These are phyloP conservation scores for Pseudoips prasinana DNA, from an alignment of 2,888 invertebrate species.

Conservation along the genomic window DNA sequence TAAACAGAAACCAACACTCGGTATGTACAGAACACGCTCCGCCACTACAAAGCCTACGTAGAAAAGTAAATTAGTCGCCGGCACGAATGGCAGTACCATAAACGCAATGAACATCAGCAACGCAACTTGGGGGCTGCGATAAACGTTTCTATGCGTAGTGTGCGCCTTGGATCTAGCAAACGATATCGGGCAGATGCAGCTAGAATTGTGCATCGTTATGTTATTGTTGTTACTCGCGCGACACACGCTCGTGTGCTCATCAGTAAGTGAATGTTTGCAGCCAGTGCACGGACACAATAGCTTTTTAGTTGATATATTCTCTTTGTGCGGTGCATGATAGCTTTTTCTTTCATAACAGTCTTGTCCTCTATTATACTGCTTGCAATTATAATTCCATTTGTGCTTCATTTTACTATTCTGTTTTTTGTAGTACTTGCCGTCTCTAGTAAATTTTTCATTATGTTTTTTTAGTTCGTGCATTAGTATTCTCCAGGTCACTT, in stretches of 20 bases:
- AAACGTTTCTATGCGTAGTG: conserved; percentile 50
- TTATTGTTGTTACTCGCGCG: conserved; percentile 88
- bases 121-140: conserved; percentile 69
- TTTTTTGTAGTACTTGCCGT: conserved; percentile 65
- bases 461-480: conserved; percentile 62
- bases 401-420: conserved; percentile 67
- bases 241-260: conserved; percentile 86
- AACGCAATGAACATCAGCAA: conserved; percentile 86
- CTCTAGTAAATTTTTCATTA: conserved; percentile 53
- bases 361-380: conserved; percentile 63
- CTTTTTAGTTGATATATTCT: conserved; percentile 62
- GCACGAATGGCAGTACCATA: conserved; percentile 95
- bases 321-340: conserved; percentile 62
- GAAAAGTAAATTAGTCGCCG: conserved; percentile 97
- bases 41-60: conserved; percentile 99
- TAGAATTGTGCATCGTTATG: conserved; percentile 78
- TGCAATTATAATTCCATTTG: conserved; percentile 70
- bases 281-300: conserved; percentile 83
- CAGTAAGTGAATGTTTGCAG: conserved; percentile 85
- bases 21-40: conserved; percentile 96
- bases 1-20: conserved; percentile 97
- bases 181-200: conserved; percentile 65
- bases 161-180: conserved; percentile 53
- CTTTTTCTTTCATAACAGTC: conserved; percentile 68
- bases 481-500: conserved; percentile 65